These are phyloP conservation scores for Falco biarmicus DNA, from an alignment of 2,797 vertebrate genomes.

Conservation along the genomic window DNA sequence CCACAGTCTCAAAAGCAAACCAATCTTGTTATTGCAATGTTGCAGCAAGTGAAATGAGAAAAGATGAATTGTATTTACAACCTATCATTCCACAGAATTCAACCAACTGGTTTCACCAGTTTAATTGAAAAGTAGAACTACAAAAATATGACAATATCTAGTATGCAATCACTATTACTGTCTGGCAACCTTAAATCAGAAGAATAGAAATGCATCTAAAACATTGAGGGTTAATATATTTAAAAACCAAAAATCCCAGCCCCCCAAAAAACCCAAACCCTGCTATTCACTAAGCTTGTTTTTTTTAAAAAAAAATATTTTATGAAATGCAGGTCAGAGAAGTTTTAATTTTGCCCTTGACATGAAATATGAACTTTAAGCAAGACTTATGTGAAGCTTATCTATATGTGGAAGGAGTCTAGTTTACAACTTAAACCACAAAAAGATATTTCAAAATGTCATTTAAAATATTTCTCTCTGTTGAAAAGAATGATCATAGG, in stretches of 20 bases:
- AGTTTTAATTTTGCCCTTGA: neutral
- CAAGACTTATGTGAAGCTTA: neutral
- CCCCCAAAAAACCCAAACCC: accelerated
- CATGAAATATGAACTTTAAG: neutral
- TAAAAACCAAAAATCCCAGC: neutral
- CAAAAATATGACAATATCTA: neutral
- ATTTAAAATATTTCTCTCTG: neutral
- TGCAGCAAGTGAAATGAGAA: neutral
- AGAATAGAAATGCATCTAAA: neutral
- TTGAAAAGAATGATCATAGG: neutral
- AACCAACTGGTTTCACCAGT: neutral
- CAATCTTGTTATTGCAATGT: neutral
- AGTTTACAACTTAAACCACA: neutral
- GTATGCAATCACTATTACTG: neutral
- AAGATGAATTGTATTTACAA: neutral
- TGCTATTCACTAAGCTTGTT: neutral
- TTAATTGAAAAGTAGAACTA: neutral
- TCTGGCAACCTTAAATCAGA: neutral
- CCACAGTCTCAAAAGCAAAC: neutral
- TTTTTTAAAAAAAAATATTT: neutral
- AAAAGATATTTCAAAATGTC: neutral
- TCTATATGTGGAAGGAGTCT: neutral
- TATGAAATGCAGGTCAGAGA: neutral
- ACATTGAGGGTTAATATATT: neutral
- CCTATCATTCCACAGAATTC: neutral